A percentile compares a stretch with the other conserved stretches of the same genome.
These are phyloP conservation scores for Gymnocheta viridis DNA, from an alignment of 2,888 invertebrate species.

Conservation along the genomic window DNA sequence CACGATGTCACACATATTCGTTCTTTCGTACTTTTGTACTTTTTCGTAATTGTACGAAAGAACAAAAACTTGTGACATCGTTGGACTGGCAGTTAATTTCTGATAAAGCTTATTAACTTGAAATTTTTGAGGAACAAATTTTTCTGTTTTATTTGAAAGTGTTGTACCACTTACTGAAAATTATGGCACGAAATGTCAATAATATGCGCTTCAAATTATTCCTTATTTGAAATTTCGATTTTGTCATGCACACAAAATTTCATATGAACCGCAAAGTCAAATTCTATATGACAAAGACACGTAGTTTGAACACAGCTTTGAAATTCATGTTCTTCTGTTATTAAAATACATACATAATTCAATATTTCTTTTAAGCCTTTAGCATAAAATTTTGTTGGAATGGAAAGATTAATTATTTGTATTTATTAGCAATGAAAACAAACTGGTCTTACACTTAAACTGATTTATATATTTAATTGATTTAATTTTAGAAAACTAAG, in stretches of 20 bases:
- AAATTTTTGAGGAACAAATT: too few species aligned
- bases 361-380: conserved; percentile 46
- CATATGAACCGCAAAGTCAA: background rate
- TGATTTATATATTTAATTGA: conserved; percentile 9
- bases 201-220: too few species aligned
- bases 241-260: background rate
- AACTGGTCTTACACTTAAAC: conserved; percentile 41
- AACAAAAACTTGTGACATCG: too few species aligned
- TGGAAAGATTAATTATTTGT: conserved; percentile 11
- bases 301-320: background rate
- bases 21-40: too few species aligned
- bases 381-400: conserved; percentile 12
- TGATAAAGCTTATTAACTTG: too few species aligned
- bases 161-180: too few species aligned
- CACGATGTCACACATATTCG: too few species aligned
- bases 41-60: too few species aligned
- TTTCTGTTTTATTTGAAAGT: too few species aligned
- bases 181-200: too few species aligned
- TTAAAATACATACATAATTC: conserved; percentile 5
- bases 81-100: too few species aligned
- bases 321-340: conserved; percentile 16
- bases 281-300: background rate
- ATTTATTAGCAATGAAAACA: conserved; percentile 39
- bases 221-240: too few species aligned
- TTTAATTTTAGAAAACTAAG: background rate